These are phyloP conservation scores for Tragopan temminckii DNA, from an alignment of 2,797 vertebrate genomes.

Conservation along the genomic window DNA sequence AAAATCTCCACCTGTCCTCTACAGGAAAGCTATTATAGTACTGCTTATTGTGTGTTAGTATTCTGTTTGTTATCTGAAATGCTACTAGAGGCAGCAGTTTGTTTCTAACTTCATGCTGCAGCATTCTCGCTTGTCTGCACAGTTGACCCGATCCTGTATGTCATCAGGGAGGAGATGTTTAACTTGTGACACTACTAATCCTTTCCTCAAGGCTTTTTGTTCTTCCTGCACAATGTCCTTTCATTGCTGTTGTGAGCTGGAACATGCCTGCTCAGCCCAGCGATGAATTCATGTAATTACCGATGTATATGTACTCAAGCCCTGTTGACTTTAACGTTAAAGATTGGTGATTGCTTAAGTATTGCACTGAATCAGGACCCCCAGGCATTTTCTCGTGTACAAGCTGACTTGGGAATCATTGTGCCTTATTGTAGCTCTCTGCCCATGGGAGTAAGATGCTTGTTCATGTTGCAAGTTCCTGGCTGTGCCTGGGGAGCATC, in stretches of 20 bases:
- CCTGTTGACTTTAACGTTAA: constrained; percentile 63
- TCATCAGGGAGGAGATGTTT: constrained; percentile 76
- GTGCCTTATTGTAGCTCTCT: neutral
- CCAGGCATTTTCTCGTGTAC: constrained; percentile 17
- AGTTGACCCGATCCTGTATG: constrained; percentile 68
- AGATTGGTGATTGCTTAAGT: constrained; percentile 55
- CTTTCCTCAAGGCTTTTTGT: constrained; percentile 75
- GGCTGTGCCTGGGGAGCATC: neutral
- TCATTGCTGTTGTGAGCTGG: constrained; percentile 68
- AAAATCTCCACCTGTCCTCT: neutral
- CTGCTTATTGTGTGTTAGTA: neutral
- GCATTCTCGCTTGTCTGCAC: constrained; percentile 49
- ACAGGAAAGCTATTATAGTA: neutral
- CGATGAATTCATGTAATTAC: constrained; percentile 62
- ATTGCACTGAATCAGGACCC: constrained; percentile 58
- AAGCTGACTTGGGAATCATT: neutral
- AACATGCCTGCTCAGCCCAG: constrained; percentile 64
- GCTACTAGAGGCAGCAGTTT: constrained; percentile 2
- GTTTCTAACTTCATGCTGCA: constrained; percentile 15
- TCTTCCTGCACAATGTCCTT: constrained; percentile 68
- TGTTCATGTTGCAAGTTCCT: rapidly evolving
- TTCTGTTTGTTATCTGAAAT: neutral
- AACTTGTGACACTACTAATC: constrained; percentile 73
- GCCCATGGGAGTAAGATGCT: rapidly evolving
- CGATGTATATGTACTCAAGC: constrained; percentile 21